Base-by-base conservation (phyloP, 2,113 vertebrate species). In the Lampris megalopsis region DNA sequence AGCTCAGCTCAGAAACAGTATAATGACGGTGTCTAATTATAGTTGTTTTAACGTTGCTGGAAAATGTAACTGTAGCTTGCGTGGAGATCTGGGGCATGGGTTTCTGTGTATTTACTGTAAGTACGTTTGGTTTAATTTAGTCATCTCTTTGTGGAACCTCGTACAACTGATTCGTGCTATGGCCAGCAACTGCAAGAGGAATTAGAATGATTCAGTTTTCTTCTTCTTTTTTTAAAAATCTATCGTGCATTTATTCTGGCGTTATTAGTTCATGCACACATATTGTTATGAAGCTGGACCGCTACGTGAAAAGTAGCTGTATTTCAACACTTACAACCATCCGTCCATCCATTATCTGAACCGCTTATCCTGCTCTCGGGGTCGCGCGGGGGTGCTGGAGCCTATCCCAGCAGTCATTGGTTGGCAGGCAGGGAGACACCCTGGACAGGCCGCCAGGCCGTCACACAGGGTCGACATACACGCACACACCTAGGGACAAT, bases 1-100 rank as follows among this genome's bases (percentile, higher is more conserved):
- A 89, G 82, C 82, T 87, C 59, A 89, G 77, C 59, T 70, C 58
- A 66, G 86, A 79, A 86, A 73, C 77, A 82, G 81, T 82, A 80
- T 91, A 88, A 91, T 90, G 86, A 86, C 77, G 80, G 85, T 59
- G 77, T 82, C 72, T 89, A 81, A 92, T 91, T 91, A 90, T 53
- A 91, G 50, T 73, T 77, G 71, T 89, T 85, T 91, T 84, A 87
- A 80, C 73, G 70, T 87, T 83, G 78, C 83, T 87, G 89, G 89
- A 89, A 90, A 91, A 87, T 84, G 83, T 86, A 87, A 82, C 70
- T 42, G 79, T 83, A 85, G 82, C 85, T 71, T 59, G 76, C 78
- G 79, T 76, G 82, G 71, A 85, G 77, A 75, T 82, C 75, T 76
- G 84, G 87, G 73, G 74, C 75, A 71, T 61, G 60, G 38, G 64